phyloP scores from a whole-genome alignment of 2,888 invertebrate genomes.

The Balanococcus diminutus region DNA sequence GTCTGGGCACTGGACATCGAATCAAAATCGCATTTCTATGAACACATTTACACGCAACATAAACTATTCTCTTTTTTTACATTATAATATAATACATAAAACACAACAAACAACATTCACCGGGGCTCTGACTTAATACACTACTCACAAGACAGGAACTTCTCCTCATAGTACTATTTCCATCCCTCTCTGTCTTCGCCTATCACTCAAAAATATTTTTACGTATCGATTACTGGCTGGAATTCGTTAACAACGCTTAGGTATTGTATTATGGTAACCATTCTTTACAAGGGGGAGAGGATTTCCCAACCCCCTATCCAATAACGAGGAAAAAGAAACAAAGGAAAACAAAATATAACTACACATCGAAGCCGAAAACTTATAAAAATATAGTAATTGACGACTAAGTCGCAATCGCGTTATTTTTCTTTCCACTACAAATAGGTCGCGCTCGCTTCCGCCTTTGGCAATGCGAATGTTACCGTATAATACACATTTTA shows the following conservation, averaged over 20 bases:
- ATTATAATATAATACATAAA: background rate
- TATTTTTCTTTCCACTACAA: background rate
- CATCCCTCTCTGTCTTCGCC: background rate
- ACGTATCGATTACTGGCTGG: background rate
- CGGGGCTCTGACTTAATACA: background rate
- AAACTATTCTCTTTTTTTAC: background rate
- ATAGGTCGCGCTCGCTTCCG: background rate
- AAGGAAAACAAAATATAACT: background rate
- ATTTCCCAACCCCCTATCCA: background rate
- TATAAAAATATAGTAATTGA: conserved; percentile 22
- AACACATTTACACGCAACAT: background rate
- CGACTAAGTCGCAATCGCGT: conserved; percentile 29
- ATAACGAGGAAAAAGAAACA: background rate
- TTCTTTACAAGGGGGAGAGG: background rate
- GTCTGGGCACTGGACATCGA: background rate
- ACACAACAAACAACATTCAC: background rate
- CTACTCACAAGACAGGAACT: no score
- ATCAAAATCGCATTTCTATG: background rate
- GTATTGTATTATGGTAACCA: background rate
- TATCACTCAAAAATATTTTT: background rate
- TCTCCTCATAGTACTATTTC: background rate
- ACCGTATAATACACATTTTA: background rate
- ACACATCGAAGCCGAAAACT: background rate
- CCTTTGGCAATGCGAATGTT: background rate
- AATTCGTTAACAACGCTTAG: background rate